Evolutionary conservation across 37 sponge, comb jelly and placozoan genomes (phyloP).

Genomic region (Geodia barretti): DNA sequence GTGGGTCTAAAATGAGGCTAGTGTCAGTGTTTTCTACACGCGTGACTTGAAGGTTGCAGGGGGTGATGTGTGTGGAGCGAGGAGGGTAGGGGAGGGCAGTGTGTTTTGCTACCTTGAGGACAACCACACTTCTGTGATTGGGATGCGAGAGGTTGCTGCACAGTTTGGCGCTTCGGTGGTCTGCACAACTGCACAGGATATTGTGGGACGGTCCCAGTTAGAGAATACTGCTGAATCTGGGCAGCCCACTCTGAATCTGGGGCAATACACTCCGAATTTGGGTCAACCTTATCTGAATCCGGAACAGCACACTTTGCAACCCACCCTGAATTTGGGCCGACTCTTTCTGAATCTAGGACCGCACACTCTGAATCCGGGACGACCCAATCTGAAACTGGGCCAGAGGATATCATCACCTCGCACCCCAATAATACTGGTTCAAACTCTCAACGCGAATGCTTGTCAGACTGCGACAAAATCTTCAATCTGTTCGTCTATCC

Average conservation of each 20-base stretch:
- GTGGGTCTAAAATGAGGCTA: no score
- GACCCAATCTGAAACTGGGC: neutral
- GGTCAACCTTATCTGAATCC: no score
- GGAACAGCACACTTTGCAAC: no score
- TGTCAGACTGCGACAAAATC: no score
- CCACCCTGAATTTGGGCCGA: no score
- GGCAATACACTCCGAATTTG: neutral
- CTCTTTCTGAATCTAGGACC: neutral
- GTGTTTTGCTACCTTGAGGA: conserved; percentile 85
- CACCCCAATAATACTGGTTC: no score
- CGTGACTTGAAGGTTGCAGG: neutral
- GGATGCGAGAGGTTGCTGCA: conserved; percentile 83
- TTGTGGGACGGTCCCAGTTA: neutral
- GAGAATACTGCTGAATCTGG: no score
- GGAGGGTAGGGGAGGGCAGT: conserved; percentile 10
- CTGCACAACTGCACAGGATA: conserved; percentile 41
- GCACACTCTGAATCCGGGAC: neutral
- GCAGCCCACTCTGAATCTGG: neutral
- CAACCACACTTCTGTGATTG: conserved; percentile 96
- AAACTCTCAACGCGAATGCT: no score
- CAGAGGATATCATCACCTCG: neutral
- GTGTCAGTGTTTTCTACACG: neutral
- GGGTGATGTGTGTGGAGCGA: neutral
- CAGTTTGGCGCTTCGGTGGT: conserved; percentile 59
- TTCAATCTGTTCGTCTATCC: conserved; percentile 84